Percentiles rank a stretch among this genome's conserved stretches.
These are phyloP conservation scores for Drosophila kuntzei DNA, from an alignment of 2,888 invertebrate genomes.

Conservation along the genomic window DNA sequence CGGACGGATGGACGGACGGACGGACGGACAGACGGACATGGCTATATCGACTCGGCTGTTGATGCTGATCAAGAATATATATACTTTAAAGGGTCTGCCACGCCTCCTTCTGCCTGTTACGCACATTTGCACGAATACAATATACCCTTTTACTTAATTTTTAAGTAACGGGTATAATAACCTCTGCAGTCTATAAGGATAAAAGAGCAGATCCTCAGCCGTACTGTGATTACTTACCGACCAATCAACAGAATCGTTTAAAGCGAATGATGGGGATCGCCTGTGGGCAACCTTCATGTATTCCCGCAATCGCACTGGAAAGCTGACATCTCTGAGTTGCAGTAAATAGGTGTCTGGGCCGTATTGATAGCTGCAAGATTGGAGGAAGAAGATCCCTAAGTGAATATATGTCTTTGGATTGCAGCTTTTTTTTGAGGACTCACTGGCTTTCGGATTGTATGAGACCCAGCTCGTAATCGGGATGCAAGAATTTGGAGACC, in stretches of 20 bases:
- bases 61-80: too few species aligned
- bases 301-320: constrained; percentile 96
- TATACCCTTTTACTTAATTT: too few species aligned
- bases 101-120: too few species aligned
- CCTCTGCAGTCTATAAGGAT: too few species aligned
- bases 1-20: too few species aligned
- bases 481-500: constrained; percentile 91
- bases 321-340: constrained; percentile 96
- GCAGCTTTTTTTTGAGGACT: constrained; percentile 83
- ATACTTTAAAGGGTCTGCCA: too few species aligned
- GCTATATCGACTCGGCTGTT: too few species aligned
- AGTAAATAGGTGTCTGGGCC: constrained; percentile 98
- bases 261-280: constrained; percentile 90
- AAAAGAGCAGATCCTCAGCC: not conserved
- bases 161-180: too few species aligned
- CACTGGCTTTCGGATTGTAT: constrained; percentile 95
- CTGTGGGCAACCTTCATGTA: constrained; percentile 97
- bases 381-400: not conserved
- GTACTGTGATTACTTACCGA: constrained; percentile 87
- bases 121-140: too few species aligned
- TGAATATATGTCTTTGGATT: too few species aligned
- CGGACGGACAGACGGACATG: too few species aligned
- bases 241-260: constrained; percentile 92
- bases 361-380: constrained; percentile 92
- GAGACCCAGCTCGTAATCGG: constrained; percentile 93